These are phyloP conservation scores for Mormyrops attenuatus DNA, from an alignment of 2,797 vertebrate species.

Conservation along the genomic window DNA sequence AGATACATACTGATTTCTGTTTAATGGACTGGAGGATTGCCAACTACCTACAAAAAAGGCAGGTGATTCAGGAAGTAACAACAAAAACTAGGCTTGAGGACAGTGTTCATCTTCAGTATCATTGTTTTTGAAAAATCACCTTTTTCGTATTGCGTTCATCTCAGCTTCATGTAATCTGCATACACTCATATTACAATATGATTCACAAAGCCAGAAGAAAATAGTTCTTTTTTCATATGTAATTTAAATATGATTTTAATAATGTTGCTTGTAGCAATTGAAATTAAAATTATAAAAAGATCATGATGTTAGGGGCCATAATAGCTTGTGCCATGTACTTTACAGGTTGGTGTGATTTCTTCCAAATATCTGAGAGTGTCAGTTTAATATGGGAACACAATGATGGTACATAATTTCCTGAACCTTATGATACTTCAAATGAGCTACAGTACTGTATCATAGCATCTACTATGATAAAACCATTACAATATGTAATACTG, in stretches of 20 bases:
- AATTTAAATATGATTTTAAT: background rate
- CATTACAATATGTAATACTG: background rate
- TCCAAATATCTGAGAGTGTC: background rate
- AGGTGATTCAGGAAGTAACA: conserved; percentile 18
- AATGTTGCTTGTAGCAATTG: background rate
- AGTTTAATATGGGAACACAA: background rate
- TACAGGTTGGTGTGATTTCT: background rate
- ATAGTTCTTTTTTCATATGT: background rate
- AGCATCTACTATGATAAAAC: background rate
- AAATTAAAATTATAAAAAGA: background rate
- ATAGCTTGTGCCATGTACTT: background rate
- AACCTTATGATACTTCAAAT: background rate
- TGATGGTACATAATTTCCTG: background rate
- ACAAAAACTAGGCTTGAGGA: background rate
- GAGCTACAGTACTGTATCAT: background rate
- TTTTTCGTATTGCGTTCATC: background rate
- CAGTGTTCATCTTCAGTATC: background rate
- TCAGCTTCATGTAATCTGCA: background rate
- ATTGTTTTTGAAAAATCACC: background rate
- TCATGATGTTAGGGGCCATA: background rate
- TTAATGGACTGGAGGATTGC: conserved; percentile 27
- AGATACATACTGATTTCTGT: conserved; percentile 30
- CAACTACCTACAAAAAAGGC: conserved; percentile 1
- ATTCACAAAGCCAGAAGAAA: background rate
- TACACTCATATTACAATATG: background rate